Conservation (phyloP, 2,888 invertebrate species). For the Steinernema carpocapsae region DNA sequence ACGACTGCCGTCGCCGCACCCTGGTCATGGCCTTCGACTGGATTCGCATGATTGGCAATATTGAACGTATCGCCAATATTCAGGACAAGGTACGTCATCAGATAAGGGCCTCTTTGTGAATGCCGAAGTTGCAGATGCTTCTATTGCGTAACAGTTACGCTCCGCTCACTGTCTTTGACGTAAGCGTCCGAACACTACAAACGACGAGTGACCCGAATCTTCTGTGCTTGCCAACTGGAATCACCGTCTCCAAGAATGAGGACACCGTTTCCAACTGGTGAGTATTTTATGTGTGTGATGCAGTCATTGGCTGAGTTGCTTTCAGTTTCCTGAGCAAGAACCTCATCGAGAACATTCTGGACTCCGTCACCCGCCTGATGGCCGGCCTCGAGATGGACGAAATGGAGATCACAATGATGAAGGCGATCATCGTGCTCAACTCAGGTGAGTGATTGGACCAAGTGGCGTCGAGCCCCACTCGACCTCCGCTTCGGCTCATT, state of each 20-base stretch:
- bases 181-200: conserved; percentile 40
- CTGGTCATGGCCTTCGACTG: conserved; percentile 56
- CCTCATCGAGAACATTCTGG: conserved; percentile 51
- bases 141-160: conserved; percentile 55
- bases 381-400: conserved; percentile 51
- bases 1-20: conserved; percentile 54
- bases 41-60: conserved; percentile 52
- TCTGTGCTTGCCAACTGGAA: conserved; percentile 51
- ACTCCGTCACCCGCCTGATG: conserved; percentile 53
- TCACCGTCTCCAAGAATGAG: conserved; percentile 49
- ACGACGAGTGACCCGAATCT: conserved; percentile 47
- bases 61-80: conserved; percentile 42
- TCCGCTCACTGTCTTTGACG: conserved; percentile 59
- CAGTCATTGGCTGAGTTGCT: neutral
- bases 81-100: conserved; percentile 38
- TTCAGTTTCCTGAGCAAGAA: conserved; percentile 59
- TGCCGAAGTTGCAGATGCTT: conserved; percentile 42
- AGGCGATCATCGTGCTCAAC: conserved; percentile 55
- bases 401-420: conserved; percentile 57
- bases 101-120: neutral
- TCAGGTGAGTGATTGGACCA: conserved; percentile 35
- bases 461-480: conserved; percentile 11
- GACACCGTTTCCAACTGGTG: conserved; percentile 26
- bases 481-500: neutral
- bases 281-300: neutral